These are phyloP conservation scores for Polydrusus cervinus DNA, from an alignment of 2,888 invertebrate species.

Conservation along the genomic window DNA sequence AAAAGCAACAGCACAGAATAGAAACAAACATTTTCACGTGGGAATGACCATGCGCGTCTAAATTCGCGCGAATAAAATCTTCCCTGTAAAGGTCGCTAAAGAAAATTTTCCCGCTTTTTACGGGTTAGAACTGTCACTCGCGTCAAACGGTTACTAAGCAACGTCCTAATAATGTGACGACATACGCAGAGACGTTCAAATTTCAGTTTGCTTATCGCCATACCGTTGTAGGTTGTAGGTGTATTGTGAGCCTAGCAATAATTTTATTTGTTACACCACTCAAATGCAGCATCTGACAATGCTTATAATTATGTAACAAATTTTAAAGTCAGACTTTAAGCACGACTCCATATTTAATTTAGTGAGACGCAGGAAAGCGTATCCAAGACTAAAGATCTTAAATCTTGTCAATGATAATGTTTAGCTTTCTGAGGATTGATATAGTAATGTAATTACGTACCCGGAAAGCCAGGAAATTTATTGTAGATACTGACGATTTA, in stretches of 20 bases:
- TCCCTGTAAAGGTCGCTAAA: too few relatives aligned
- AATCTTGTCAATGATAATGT: conserved; percentile 7
- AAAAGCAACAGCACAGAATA: too few relatives aligned
- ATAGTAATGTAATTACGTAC: conserved; percentile 11
- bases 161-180: too few relatives aligned
- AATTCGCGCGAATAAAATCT: too few relatives aligned
- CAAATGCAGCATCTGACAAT: not conserved
- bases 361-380: conserved; percentile 9
- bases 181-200: too few relatives aligned
- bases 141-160: too few relatives aligned
- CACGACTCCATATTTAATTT: conserved; percentile 15
- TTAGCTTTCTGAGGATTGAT: not conserved
- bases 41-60: too few relatives aligned
- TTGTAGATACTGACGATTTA: not conserved
- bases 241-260: conserved; percentile 5
- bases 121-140: too few relatives aligned
- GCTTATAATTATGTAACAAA: conserved; percentile 7
- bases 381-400: not conserved
- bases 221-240: too few relatives aligned
- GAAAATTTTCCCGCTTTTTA: too few relatives aligned
- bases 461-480: not conserved
- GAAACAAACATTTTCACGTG: too few relatives aligned
- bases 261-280: conserved; percentile 4
- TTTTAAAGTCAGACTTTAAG: not conserved
- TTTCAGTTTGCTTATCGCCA: too few relatives aligned